Evolutionary conservation across 1,140 invertebrate species (phyloP), one percentile per base, ranked within the genome.

Genomic region (Megathymus violae): DNA sequence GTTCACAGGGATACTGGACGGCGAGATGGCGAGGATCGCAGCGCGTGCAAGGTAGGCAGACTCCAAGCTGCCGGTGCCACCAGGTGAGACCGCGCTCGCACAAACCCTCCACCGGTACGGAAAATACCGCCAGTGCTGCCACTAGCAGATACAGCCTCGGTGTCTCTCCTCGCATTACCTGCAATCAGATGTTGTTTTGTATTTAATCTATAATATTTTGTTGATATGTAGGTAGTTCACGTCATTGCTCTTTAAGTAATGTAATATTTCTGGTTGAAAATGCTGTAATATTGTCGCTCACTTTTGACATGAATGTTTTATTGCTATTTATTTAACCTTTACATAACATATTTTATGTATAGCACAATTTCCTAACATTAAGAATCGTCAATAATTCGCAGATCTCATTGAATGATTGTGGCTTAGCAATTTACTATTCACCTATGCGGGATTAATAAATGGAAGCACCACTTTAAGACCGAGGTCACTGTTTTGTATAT

Each of bases 1-100:
- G 77, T 25, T 93, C 92, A 78, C 94, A 95, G 27, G 94, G 94
- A 54, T 91, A 91, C 15, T 93, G 68, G 4, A 94, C 94, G n/a
- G 94, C 92, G 31, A 91, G 80, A 44, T 73, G 81, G 22, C 85
- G 83, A 10, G 91, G 88, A 66, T 93, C 92, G 81, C 94, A 95
- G 71, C 88, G 87, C 5, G 93, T 93, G 85, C 94, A 95, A 31
- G 93, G 91, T 61, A 92, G 79, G 81, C 94, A 95, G 56, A 71
- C 74, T 68, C 91, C 91, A 31, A 80, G 86, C 54, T 93, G 88
- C 13, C 91, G 81, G 67, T 93, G 92, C 92, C 94, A 94, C 87
- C 92, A 94, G 73, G 91, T 92, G 27, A 76, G 64, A 1, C 93
- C 92, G 13, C 91, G 89, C 54, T 88, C 85, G 74, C 93, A 94